Base-by-base conservation (phyloP, 2,888 invertebrate genomes). In the Prionchulus punctatus region DNA sequence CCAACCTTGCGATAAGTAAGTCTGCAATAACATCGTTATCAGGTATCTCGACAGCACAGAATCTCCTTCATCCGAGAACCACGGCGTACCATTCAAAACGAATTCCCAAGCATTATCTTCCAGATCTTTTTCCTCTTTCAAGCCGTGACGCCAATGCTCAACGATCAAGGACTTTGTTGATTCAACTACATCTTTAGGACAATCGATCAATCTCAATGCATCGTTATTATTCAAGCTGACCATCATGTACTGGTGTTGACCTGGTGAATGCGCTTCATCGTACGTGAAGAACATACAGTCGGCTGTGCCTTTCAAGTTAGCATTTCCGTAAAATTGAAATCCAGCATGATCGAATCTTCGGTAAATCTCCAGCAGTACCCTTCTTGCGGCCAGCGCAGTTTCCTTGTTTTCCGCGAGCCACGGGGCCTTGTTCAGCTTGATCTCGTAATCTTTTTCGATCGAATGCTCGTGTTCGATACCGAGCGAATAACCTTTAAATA, bases 231-330 rank as follows among this genome's bases (percentile, higher is more conserved):
- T 58, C n/a, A 59, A 51, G 1, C 58, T 58, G 15, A 59, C 25
- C 49, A 60, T 43, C 18, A 28, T 36, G 31, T 30, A 58, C 1
- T 50, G 48, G 23, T 45, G 7, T 12, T 7, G 18, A 12, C 36
- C 36, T 7, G 12, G 7, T 12, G 36, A 18, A 7, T 36, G 36
- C 36, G 12, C 18, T 12, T 45, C 47, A 23, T 23, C 23, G 15
- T 45, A 23, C 7, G 23, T 45, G 23, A 60, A 60, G 50, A 60
- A 60, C 21, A 60, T 43, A 30, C 30, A 28, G 51, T 60, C 60
- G 12, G 60, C 58, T 2, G 58, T 58, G 27, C 60, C 60, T 30
- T 60, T 60, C 18, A 60, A 25, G 28, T 60, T 60, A 15, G 36
- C 55, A 1, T 57, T 52, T 12, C 55, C 55, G 23, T 27, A 36